phyloP scores from a whole-genome alignment of 2,797 vertebrate genomes.

The Oophaga sylvatica region DNA sequence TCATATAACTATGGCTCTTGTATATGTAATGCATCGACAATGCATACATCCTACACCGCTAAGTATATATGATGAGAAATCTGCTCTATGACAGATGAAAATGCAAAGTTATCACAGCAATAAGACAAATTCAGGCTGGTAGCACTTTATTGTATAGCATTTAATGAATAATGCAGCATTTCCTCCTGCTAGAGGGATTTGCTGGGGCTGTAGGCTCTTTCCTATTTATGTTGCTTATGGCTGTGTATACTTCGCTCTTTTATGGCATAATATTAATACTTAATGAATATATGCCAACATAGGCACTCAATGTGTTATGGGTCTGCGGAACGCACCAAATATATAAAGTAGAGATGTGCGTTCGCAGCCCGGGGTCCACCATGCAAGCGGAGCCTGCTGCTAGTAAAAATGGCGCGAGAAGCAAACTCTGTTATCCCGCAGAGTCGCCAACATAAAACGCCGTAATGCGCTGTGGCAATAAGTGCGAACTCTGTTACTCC shows the following conservation, averaged over 20 bases:
- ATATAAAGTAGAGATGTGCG: too few relatives aligned
- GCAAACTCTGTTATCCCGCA: too few relatives aligned
- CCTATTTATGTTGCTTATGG: constrained; percentile 32
- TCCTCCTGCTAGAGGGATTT: constrained; percentile 36
- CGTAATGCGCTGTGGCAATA: too few relatives aligned
- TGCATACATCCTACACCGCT: neutral
- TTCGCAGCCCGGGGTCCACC: too few relatives aligned
- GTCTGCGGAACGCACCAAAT: too few relatives aligned
- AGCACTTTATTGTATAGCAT: constrained; percentile 18
- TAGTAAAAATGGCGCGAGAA: too few relatives aligned
- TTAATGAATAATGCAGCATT: constrained; percentile 54
- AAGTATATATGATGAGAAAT: neutral
- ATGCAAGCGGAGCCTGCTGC: too few relatives aligned
- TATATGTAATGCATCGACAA: constrained; percentile 11
- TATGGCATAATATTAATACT: constrained; percentile 14
- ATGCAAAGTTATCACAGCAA: constrained; percentile 24
- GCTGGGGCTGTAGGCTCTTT: constrained; percentile 9
- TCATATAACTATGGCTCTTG: neutral
- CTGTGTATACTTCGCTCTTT: constrained; percentile 22
- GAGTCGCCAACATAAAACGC: too few relatives aligned
- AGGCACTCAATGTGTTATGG: neutral
- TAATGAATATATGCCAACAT: constrained; percentile 19
- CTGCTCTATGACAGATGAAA: constrained; percentile 10
- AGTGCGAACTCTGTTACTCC: too few relatives aligned
- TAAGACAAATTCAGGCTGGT: constrained; percentile 35